Base-by-base conservation (phyloP, 1,140 invertebrate genomes). In the Leptopilina boulardi region DNA sequence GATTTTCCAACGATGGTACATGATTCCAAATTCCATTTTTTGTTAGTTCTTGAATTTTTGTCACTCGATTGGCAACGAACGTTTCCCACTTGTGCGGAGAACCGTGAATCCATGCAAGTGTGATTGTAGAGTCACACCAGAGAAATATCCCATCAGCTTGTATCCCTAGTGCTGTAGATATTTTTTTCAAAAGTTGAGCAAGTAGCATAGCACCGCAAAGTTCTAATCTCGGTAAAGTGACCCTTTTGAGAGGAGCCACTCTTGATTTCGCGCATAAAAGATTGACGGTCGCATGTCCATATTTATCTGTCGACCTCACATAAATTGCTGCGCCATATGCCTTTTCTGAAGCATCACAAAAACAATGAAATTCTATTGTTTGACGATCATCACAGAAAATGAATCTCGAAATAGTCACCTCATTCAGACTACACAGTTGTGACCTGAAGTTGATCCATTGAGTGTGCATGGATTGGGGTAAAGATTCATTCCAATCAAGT, bases 141-240 rank as follows among this genome's bases (percentile, higher is more conserved):
- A 77, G 77, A 44, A 15, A 42, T 15, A 73, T 51, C 21, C 44
- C 66, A 51, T 79, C 23, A 19, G 72, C 11, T 3, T 42, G 10
- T 19, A 76, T 21, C 4, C 18, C 23, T 19, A 81, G 15, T 23
- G 79, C 44, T 1, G 44, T 51, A 2, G 26, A 44, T 19, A 85
- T n/a, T 19, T 85, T 84, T n/a, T 83, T 19, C 13, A 87, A 19
- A 66, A 90, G 70, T 18, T 86, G 83, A 1, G 87, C 80, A 5
- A 91, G 74, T 30, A 92, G 70, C 2, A 87, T 30, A 5, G 91
- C 91, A 11, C 86, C 91, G 75, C 82, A 86, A 23, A 93, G 80
- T 83, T 93, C 92, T 13, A 92, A 77, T 76, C 89, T 66, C 13
- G 92, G 30, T 3, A 74, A 23, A 21, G 18, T 56, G 3, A 21